phyloP scores from a whole-genome alignment of 2,113 vertebrate genomes.

The Oophaga pumilio region DNA sequence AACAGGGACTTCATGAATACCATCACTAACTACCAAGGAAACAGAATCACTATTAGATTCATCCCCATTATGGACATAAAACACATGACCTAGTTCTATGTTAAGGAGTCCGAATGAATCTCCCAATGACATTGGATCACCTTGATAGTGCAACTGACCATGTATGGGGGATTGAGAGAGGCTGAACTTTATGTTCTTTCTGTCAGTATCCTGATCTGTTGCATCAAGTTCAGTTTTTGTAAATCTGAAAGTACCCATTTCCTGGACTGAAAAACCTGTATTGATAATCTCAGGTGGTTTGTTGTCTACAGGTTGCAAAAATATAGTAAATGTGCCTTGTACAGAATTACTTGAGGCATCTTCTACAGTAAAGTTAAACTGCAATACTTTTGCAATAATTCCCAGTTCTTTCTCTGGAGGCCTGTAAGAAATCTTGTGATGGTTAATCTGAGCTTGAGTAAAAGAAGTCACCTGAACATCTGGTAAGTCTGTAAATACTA shows the following conservation, averaged over 20 bases:
- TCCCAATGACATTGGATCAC: constrained; percentile 73
- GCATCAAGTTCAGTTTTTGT: constrained; percentile 74
- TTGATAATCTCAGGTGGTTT: constrained; percentile 68
- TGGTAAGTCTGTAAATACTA: constrained; percentile 66
- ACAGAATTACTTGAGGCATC: constrained; percentile 67
- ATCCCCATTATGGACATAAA: constrained; percentile 69
- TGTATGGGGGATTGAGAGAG: constrained; percentile 70
- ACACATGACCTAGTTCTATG: constrained; percentile 71
- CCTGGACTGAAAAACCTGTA: constrained; percentile 65
- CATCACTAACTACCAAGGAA: constrained; percentile 67
- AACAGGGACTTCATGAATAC: constrained; percentile 65
- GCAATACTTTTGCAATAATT: constrained; percentile 63
- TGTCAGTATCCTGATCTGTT: constrained; percentile 79
- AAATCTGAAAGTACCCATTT: constrained; percentile 64
- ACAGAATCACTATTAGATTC: constrained; percentile 64
- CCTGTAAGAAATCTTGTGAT: constrained; percentile 67
- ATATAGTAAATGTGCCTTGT: constrained; percentile 65
- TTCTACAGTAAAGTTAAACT: constrained; percentile 68
- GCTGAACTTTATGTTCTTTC: constrained; percentile 75
- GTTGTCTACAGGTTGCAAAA: constrained; percentile 67
- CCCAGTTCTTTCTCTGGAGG: constrained; percentile 66
- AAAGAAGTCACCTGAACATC: constrained; percentile 60
- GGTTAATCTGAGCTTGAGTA: constrained; percentile 70
- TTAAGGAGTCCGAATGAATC: constrained; percentile 79
- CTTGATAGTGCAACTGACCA: constrained; percentile 75